Evolutionary conservation across 1,140 invertebrate genomes (phyloP), one percentile per base, ranked within the genome.

Genomic region (Conus ventricosus): DNA sequence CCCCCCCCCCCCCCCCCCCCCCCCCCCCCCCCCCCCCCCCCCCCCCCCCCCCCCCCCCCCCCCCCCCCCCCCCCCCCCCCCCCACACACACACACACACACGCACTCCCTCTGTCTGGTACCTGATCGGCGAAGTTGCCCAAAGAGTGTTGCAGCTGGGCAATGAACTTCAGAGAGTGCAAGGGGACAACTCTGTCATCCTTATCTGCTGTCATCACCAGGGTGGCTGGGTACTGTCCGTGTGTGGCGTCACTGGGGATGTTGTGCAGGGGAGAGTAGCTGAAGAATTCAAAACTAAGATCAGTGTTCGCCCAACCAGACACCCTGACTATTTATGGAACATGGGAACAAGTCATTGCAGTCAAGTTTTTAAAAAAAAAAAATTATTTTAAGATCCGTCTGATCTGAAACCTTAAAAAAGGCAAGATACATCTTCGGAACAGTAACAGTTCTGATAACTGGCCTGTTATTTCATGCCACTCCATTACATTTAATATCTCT

Each of bases 101-200:
- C 39, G 39, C 39, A 39, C 39, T 39, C 39, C 39, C 39, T 39
- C 39, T 39, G 0, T 39, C 39, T 39, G 39, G 39, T 87, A 93
- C 94, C 90, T 97, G 96, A 89, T 96, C 95, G 4, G 96, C 92
- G 27, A 96, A 94, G 76, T 95, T 94, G 80, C 97, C 96, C 78
- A 98, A 95, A 53, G 95, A 96, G 92, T 98, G 95, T 93, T 99
- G 99, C 76, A 99, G 95, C 92, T 98, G 96, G 2, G 99, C 98
- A 86, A 98, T 97, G 93, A 97, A 98, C 96, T 99, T 99, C 6
- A 99, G 96, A 88, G 98, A 99, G 95, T 99, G 99, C 84, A 98
- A 96, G 55, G 98, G 98, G 87, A 99, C 98, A 86, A 99, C 99
- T 89, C 99, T 96, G 96, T 99, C 99, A 96, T 99, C 99, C 95